Conservation (phyloP, 2,113 vertebrate species). For the Callorhinus ursinus region DNA sequence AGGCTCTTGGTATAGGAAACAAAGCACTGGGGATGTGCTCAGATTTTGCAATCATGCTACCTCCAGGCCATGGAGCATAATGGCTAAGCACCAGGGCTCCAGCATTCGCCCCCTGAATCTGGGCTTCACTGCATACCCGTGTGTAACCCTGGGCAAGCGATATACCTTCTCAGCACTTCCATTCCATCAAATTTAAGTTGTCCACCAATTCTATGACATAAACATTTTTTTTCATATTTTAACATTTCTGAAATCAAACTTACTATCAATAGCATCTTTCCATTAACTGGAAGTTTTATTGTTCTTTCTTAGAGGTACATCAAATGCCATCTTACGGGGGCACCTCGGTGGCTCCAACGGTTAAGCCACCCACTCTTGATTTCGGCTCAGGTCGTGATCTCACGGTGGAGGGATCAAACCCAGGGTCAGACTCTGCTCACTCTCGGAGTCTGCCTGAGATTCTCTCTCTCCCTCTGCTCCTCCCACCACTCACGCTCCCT, state of each 20-base stretch:
- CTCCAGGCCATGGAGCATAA: background rate
- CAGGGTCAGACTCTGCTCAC: background rate
- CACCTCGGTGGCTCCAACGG: background rate
- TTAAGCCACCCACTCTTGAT: background rate
- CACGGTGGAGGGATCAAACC: background rate
- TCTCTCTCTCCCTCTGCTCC: background rate
- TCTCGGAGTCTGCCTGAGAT: background rate
- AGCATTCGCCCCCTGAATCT: background rate
- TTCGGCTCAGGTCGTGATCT: background rate
- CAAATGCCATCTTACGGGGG: background rate
- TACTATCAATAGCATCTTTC: background rate
- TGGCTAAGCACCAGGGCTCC: fast-evolving
- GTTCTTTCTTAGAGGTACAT: background rate
- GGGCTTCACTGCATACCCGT: background rate
- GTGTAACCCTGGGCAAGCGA: background rate
- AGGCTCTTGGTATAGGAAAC: background rate
- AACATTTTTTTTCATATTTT: background rate
- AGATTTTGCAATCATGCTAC: background rate
- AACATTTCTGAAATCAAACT: conserved; percentile 29
- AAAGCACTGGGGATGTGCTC: background rate
- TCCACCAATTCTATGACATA: background rate
- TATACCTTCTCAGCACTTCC: background rate
- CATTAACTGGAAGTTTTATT: background rate
- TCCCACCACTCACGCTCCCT: background rate
- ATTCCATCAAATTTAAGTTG: background rate